A percentile compares a stretch with the other conserved stretches of the same genome.
phyloP scores from a whole-genome alignment of 1,140 invertebrate genomes.

The Phthorimaea operculella region DNA sequence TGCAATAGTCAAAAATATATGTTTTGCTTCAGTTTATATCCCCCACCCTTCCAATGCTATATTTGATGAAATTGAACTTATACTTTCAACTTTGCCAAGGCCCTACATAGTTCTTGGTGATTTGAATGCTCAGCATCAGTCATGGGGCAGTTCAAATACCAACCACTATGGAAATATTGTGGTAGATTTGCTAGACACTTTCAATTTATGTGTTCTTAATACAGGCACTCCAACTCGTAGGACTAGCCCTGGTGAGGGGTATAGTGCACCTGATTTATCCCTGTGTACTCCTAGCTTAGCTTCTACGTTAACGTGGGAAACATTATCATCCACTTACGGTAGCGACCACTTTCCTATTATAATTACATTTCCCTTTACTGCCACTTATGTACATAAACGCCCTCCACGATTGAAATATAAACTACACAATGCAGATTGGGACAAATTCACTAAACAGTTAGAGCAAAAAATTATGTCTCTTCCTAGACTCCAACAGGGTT shows the following conservation, averaged over 20 bases:
- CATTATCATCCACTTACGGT: not conserved
- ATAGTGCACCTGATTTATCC: not conserved
- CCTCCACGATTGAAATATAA: not conserved
- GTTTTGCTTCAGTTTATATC: too few relatives aligned
- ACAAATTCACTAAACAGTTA: not conserved
- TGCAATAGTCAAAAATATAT: not conserved
- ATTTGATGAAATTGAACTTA: not conserved
- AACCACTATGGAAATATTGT: not conserved
- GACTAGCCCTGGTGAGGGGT: not conserved
- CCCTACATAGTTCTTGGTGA: not conserved
- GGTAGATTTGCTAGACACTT: not conserved
- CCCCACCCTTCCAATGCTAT: too few relatives aligned
- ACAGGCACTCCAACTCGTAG: not conserved
- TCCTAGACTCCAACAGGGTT: not conserved
- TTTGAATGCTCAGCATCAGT: not conserved
- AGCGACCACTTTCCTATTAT: not conserved
- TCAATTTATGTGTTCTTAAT: slow-evolving; percentile 1
- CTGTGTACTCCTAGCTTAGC: not conserved
- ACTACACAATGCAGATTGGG: not conserved
- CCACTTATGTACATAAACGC: not conserved
- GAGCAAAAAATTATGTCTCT: not conserved
- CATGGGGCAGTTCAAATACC: too few relatives aligned
- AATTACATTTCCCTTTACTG: not conserved
- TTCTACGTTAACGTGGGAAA: not conserved
- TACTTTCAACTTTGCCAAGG: not conserved